Evolutionary conservation across 2,797 vertebrate genomes (phyloP), one percentile per base, ranked within the genome.

Genomic region (Pteronotus mesoamericanus): DNA sequence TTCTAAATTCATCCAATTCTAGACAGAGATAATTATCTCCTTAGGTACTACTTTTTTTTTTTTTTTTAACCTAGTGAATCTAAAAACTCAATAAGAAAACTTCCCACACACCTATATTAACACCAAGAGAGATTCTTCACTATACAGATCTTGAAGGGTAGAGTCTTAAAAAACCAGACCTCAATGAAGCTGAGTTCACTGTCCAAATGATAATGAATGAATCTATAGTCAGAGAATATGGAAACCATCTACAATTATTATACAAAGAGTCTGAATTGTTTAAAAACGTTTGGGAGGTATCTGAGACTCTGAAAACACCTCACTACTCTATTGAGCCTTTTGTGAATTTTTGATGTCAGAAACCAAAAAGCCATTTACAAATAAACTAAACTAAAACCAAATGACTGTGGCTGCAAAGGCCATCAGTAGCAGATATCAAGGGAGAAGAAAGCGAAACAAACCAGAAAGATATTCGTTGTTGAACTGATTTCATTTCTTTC

Each of bases 11-110:
- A 88, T 68, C 39, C 34, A 83, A 32, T 57, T 89, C 74, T 83
- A 96, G 42, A 78, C 11, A 83, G 61, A 29, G 57, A 66, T n/a
- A 85, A 57, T 48, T 78, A 55, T 6, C 18, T 61, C 57, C 34
- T 86, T 34, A 84, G 32, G 3, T 21, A 80, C 34, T 59, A 18
- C 24, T 71, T 71, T 83, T 64, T n/a, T n/a, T n/a, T n/a, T n/a
- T n/a, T 78, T 55, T 84, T 71, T 77, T n/a, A 39, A 78, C n/a
- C 32, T 44, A 69, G 16, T 89, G 9, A 94, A 66, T 78, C 57
- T 82, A 88, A 89, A 91, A 64, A 59, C 18, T 86, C 48, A 55
- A 44, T 66, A 14, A 93, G 69, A 90, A 95, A 91, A 75, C 18
- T 68, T 12, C 24, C 53, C 55, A 42, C 21, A 91, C 15, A 69